Percentiles rank a stretch among this genome's conserved stretches.
phyloP scores from a whole-genome alignment of 2,797 vertebrate species.

The Phaenicophaeus curvirostris region DNA sequence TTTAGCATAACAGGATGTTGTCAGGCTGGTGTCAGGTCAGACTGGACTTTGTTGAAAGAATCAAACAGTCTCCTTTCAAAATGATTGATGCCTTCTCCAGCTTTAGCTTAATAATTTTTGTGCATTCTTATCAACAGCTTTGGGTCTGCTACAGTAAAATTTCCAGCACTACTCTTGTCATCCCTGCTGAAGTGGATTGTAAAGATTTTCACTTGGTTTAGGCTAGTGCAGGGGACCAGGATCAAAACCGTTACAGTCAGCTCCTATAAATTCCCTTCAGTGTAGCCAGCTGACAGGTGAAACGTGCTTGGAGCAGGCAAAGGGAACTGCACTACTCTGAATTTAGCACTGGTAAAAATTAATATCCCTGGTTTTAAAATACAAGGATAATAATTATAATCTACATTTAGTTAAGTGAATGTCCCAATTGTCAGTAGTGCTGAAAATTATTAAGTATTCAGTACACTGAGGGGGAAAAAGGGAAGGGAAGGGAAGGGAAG shows the following conservation, averaged over 20 bases:
- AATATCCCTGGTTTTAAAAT: not conserved
- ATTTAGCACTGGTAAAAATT: not conserved
- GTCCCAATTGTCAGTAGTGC: not conserved
- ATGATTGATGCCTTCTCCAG: slow-evolving; percentile 42
- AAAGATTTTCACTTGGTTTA: not conserved
- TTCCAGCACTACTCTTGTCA: not conserved
- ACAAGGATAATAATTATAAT: not conserved
- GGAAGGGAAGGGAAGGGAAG: no score
- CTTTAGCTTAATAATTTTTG: slow-evolving; percentile 35
- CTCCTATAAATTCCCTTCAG: not conserved
- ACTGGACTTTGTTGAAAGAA: slow-evolving; percentile 5
- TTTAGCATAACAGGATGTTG: slow-evolving; percentile 13
- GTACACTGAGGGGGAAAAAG: not conserved
- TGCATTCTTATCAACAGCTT: no score
- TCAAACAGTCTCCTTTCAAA: slow-evolving; percentile 1
- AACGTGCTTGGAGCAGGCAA: not conserved
- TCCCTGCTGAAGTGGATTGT: not conserved
- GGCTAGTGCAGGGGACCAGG: not conserved
- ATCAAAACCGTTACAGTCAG: not conserved
- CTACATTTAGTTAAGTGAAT: not conserved
- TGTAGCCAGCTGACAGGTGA: not conserved
- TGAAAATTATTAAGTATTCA: not conserved
- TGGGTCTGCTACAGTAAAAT: not conserved
- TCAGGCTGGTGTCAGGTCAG: slow-evolving; percentile 24
- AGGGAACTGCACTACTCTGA: not conserved